phyloP scores from a whole-genome alignment of 1,140 invertebrate genomes.

The Eriosoma lanigerum region DNA sequence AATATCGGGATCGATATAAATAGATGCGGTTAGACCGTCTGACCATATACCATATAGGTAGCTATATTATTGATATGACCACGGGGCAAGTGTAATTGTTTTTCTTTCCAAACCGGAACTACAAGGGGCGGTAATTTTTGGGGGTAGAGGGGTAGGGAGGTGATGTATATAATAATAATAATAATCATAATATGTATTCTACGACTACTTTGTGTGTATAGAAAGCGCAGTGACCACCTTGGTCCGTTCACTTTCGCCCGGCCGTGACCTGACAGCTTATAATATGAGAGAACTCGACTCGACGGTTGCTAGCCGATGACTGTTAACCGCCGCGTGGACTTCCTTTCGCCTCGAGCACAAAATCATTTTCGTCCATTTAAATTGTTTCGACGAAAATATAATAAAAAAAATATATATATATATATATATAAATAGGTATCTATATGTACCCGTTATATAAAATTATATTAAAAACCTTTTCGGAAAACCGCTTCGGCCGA shows the following conservation, averaged over 20 bases:
- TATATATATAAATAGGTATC: too few relatives aligned
- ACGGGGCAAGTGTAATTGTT: neutral
- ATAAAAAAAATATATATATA: too few relatives aligned
- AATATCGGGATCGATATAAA: neutral
- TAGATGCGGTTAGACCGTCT: neutral
- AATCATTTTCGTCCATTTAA: neutral
- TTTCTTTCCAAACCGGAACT: conserved; percentile 14
- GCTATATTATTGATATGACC: neutral
- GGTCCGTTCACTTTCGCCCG: conserved; percentile 17
- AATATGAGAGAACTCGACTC: neutral
- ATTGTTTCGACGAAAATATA: neutral
- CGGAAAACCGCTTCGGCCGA: too few relatives aligned
- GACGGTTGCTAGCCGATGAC: too few relatives aligned
- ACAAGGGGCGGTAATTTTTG: neutral
- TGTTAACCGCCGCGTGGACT: neutral
- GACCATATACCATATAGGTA: too few relatives aligned
- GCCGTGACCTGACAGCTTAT: conserved; percentile 9
- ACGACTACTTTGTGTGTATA: neutral
- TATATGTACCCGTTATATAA: too few relatives aligned
- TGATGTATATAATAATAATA: neutral
- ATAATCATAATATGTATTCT: too few relatives aligned
- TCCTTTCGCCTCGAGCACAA: neutral
- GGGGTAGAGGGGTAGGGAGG: neutral
- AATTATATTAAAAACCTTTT: too few relatives aligned
- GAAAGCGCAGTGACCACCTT: conserved; percentile 3